These are phyloP conservation scores for Chaetops frenatus DNA, from an alignment of 2,113 vertebrate species.

Conservation along the genomic window DNA sequence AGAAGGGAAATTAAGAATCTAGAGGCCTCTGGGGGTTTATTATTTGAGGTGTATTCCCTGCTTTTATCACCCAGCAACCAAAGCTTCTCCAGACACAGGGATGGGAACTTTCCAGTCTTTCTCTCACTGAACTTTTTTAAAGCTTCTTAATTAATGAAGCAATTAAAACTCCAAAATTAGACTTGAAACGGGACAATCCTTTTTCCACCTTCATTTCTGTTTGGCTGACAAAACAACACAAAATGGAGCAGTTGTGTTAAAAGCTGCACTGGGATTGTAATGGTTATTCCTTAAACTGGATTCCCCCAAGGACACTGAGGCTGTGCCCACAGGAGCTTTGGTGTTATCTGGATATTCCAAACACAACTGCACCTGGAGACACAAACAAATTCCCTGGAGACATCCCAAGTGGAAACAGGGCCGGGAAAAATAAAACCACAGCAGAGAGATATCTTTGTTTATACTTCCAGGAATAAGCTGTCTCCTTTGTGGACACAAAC, in stretches of 20 bases:
- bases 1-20: background rate
- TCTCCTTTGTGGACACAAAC: background rate
- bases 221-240: background rate
- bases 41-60: background rate
- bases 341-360: background rate
- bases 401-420: background rate
- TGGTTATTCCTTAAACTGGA: background rate
- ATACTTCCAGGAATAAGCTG: background rate
- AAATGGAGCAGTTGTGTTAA: background rate
- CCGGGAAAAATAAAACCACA: background rate
- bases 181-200: background rate
- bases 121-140: background rate
- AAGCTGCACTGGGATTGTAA: background rate
- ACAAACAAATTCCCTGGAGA: background rate
- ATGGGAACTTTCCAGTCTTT: background rate
- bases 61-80: background rate
- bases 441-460: background rate
- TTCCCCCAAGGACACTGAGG: background rate
- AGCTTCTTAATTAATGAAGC: background rate
- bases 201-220: background rate
- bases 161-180: background rate
- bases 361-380: background rate
- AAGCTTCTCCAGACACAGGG: background rate
- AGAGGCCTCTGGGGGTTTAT: background rate
- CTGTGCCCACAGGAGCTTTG: rapidly evolving